Evolutionary conservation across 2,797 vertebrate species (phyloP), one percentile per base, ranked within the genome.

Genomic region (Myotis findleyi): DNA sequence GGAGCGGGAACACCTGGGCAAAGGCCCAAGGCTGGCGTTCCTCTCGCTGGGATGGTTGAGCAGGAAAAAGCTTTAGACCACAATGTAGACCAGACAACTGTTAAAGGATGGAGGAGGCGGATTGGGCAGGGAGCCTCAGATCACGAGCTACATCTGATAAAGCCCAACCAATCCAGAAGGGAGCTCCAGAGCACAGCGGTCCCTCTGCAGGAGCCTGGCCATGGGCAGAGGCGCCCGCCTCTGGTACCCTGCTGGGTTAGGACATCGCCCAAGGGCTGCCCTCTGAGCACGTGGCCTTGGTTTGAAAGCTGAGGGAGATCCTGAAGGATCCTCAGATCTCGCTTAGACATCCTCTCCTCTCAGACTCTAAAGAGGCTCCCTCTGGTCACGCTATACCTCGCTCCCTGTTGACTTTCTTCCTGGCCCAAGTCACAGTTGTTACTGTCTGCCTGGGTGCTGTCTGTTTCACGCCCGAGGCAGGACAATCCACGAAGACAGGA

Each of bases 361-460:
- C 16, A 6, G 62, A 51, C 23, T 53, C 71, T 13, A 21, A 20
- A 23, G 4, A 30, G 23, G 16, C 7, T n/a, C 12, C 5, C 27
- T 10, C 2, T 0, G 18, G 14, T 33, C 1, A 23, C 36, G 64
- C 25, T 14, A 10, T 23, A 23, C 25, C 72, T 49, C 0, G 0
- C 12, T 21, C 11, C 10, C 51, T 44, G 2, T 38, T 25, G 33
- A 8, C 77, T 53, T 47, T 59, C 57, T 10, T 21, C 33, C 4
- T 49, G 30, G 21, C 53, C 72, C 0, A 3, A 5, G 13, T 36
- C 53, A 4, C 12, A 14, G 1, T 5, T 41, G 21, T 21, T 23
- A 25, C 10, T 17, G 16, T 57, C 88, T 89, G 38, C 66, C 53
- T 14, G 16, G 36, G 49, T 33, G 6, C 21, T 6, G 8, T 41